A percentile compares a stretch with the other conserved stretches of the same genome.
phyloP scores from a whole-genome alignment of 2,113 vertebrate species.

The Fregata magnificens region DNA sequence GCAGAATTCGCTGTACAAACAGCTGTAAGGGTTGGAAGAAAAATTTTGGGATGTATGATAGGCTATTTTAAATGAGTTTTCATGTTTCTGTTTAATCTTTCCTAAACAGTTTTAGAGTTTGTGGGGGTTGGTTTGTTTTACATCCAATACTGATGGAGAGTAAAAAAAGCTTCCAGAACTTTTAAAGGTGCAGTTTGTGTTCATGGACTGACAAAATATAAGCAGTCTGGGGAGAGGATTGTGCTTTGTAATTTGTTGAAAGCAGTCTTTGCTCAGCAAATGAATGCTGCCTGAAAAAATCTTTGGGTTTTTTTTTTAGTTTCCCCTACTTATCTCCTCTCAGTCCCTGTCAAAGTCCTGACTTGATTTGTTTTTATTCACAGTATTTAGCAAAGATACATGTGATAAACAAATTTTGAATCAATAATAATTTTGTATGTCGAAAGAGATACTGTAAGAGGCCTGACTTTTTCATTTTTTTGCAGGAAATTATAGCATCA shows the following conservation, averaged over 20 bases:
- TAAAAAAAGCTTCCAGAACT: background rate
- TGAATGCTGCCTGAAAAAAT: background rate
- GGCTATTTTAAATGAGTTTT: background rate
- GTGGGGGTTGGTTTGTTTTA: background rate
- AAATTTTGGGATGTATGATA: background rate
- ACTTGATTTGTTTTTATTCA: background rate
- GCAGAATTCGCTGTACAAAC: constrained; percentile 23
- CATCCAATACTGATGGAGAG: background rate
- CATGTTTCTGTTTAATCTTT: background rate
- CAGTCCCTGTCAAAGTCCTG: background rate
- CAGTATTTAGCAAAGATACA: background rate
- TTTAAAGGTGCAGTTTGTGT: background rate
- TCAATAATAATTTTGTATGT: background rate
- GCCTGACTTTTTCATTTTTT: background rate
- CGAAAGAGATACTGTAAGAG: background rate
- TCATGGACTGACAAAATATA: background rate
- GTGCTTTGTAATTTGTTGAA: background rate
- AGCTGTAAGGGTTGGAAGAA: background rate
- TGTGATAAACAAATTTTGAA: background rate
- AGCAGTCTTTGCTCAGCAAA: background rate
- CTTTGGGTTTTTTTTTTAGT: background rate
- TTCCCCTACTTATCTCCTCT: background rate
- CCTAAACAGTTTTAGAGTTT: background rate
- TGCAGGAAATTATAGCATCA: background rate
- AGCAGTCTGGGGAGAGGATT: background rate